Evolutionary conservation across 2,888 invertebrate species (phyloP).

Genomic region (Dicyrtoma fusca): DNA sequence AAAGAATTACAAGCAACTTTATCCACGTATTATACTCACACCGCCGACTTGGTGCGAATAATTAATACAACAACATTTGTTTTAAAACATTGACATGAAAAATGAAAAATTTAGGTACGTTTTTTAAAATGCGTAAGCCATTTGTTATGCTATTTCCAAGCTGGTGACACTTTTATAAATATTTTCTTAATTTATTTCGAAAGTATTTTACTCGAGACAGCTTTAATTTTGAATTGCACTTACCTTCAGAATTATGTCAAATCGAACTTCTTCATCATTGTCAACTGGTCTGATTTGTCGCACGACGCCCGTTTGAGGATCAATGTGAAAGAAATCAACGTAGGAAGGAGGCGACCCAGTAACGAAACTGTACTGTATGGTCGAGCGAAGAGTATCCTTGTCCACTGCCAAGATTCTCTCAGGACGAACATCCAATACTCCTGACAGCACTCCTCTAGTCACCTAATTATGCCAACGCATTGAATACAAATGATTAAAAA

Average conservation of each 20-base stretch:
- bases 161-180: too few species aligned
- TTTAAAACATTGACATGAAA: too few species aligned
- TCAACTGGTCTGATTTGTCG: constrained; percentile 80
- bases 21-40: too few species aligned
- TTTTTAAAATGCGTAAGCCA: too few species aligned
- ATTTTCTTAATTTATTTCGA: too few species aligned
- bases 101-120: too few species aligned
- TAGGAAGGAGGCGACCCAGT: constrained; percentile 79
- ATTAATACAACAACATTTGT: too few species aligned
- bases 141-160: too few species aligned
- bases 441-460: constrained; percentile 79
- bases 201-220: too few species aligned
- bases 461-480: constrained; percentile 63
- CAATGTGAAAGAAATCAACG: constrained; percentile 79
- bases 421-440: constrained; percentile 79
- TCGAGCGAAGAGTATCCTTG: constrained; percentile 83
- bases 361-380: constrained; percentile 79
- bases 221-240: too few species aligned
- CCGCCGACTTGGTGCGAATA: too few species aligned
- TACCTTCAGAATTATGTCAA: constrained; percentile 80
- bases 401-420: constrained; percentile 89
- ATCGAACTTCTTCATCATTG: constrained; percentile 72
- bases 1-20: too few species aligned
- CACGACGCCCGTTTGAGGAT: constrained; percentile 77
- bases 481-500: neutral